These are phyloP conservation scores for Drosophila ficusphila DNA, from an alignment of 1,140 invertebrate species.

Conservation along the genomic window DNA sequence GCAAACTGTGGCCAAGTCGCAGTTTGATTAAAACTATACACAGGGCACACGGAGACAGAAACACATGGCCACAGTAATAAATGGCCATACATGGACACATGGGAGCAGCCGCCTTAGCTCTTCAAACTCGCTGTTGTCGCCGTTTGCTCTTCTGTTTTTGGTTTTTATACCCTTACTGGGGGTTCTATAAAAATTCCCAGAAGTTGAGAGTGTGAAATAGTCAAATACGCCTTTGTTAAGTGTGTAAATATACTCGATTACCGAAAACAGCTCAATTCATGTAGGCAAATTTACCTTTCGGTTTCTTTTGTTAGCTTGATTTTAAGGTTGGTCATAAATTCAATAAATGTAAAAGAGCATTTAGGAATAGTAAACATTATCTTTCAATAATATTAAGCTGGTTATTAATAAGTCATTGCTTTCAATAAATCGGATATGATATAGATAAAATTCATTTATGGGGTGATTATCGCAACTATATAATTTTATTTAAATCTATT, in stretches of 20 bases:
- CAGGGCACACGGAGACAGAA: conserved; percentile 25
- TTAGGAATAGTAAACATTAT: no score
- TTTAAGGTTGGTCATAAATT: not conserved
- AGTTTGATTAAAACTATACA: conserved; percentile 78
- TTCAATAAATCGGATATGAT: no score
- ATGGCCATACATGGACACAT: conserved; percentile 76
- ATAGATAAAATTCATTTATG: no score
- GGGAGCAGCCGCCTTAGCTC: conserved; percentile 61
- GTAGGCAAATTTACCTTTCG: no score
- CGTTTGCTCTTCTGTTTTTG: conserved; percentile 1
- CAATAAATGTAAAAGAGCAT: no score
- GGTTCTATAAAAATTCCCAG: not conserved
- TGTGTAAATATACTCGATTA: not conserved
- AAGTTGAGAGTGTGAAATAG: not conserved
- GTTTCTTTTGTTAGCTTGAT: not conserved
- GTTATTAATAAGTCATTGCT: no score
- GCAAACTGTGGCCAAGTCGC: conserved; percentile 71
- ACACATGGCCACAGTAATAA: conserved; percentile 53
- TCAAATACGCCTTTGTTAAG: not conserved
- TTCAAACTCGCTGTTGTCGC: conserved; percentile 25
- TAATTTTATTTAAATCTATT: no score
- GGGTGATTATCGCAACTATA: no score
- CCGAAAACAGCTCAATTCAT: no score
- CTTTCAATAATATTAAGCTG: no score
- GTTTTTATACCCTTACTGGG: conserved; percentile 20